Evolutionary conservation across 1,140 invertebrate species (phyloP).

Genomic region (Anthonomus grandis): DNA sequence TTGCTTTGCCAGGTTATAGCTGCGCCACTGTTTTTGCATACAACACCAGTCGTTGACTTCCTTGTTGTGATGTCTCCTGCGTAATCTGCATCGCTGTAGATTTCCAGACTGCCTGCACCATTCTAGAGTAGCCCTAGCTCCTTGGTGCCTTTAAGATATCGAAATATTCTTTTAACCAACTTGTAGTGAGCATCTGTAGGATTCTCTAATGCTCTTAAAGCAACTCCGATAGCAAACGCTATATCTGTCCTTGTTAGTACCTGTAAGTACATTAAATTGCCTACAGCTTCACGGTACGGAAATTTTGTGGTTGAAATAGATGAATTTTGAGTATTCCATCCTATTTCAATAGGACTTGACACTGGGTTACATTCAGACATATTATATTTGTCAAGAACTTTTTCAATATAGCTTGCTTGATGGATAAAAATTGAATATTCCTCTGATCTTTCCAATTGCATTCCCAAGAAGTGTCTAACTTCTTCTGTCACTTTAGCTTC

Average conservation of each 20-base stretch:
- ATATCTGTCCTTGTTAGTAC: constrained; percentile 48
- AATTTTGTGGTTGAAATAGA: too few species aligned
- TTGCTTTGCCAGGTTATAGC: constrained; percentile 45
- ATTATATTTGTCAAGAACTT: background rate
- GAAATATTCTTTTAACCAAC: constrained; percentile 31
- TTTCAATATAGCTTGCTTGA: too few species aligned
- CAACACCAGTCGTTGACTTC: constrained; percentile 41
- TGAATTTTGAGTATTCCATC: too few species aligned
- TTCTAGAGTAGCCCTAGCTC: background rate
- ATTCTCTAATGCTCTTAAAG: constrained; percentile 39
- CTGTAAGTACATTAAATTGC: constrained; percentile 38
- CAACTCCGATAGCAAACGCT: constrained; percentile 3
- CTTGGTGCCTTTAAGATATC: constrained; percentile 2
- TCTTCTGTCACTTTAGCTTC: constrained; percentile 5
- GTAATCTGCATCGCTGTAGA: constrained; percentile 40
- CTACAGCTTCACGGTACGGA: constrained; percentile 31
- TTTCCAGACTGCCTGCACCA: background rate
- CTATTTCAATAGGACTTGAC: constrained; percentile 40
- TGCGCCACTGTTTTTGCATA: constrained; percentile 33
- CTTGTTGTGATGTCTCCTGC: constrained; percentile 39
- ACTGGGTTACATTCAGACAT: constrained; percentile 8
- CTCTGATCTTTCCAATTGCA: background rate
- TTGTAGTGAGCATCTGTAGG: constrained; percentile 39
- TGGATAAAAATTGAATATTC: background rate
- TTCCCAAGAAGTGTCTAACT: background rate